A percentile compares a stretch with the other conserved stretches of the same genome.
These are phyloP conservation scores for Oscheius sp. DNA, from an alignment of 2,888 invertebrate genomes.

Conservation along the genomic window DNA sequence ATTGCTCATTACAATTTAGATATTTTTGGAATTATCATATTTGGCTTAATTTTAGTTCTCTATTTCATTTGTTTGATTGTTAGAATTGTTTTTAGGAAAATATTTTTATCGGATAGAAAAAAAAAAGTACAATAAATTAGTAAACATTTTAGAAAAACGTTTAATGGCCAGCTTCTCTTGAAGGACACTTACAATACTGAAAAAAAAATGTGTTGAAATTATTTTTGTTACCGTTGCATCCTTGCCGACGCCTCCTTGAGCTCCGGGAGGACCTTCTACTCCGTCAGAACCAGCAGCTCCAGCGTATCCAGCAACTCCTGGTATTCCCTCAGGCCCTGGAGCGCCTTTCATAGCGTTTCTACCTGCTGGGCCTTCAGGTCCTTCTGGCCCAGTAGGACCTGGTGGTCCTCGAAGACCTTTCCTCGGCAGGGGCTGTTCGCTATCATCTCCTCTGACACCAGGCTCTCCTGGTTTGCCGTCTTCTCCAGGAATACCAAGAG, in stretches of 20 bases:
- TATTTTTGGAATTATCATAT: neutral
- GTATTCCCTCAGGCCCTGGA: neutral
- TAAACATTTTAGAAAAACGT: neutral
- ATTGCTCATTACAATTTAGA: slow-evolving; percentile 9
- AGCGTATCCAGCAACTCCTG: slow-evolving; percentile 4
- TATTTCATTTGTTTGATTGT: neutral
- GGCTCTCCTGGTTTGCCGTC: slow-evolving; percentile 41
- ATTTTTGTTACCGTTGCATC: slow-evolving; percentile 33
- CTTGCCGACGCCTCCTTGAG: slow-evolving; percentile 36
- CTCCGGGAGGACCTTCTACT: slow-evolving; percentile 35
- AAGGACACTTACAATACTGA: slow-evolving; percentile 45
- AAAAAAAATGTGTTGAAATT: neutral
- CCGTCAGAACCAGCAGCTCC: slow-evolving; percentile 21
- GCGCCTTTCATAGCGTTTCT: slow-evolving; percentile 1
- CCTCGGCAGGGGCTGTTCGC: slow-evolving; percentile 2
- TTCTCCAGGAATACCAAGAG: slow-evolving; percentile 33
- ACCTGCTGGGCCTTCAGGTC: neutral
- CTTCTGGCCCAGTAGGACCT: neutral
- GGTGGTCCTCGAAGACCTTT: slow-evolving; percentile 2
- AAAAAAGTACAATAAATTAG: neutral
- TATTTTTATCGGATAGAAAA: no score
- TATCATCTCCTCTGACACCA: slow-evolving; percentile 36
- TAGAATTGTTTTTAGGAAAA: neutral
- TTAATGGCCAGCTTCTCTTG: slow-evolving; percentile 29
- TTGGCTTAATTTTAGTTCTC: neutral